A percentile compares a stretch with the other conserved stretches of the same genome.
Evolutionary conservation across 2,113 vertebrate species (phyloP).

Genomic region (Dinomys branickii): DNA sequence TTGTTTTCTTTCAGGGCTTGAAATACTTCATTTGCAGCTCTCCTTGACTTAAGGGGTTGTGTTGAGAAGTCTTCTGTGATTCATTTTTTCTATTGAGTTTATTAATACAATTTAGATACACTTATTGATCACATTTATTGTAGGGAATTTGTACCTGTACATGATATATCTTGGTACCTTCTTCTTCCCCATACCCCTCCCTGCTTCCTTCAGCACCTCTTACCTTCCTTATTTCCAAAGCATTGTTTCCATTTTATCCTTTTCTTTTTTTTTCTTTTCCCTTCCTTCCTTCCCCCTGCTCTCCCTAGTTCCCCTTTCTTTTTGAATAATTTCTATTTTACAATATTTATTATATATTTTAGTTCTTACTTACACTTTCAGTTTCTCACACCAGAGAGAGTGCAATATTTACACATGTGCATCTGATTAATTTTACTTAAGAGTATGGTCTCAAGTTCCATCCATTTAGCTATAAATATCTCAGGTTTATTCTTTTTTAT

Average conservation of each 20-base stretch:
- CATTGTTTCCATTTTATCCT: background rate
- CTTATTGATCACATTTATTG: background rate
- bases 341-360: background rate
- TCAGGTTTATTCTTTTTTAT: background rate
- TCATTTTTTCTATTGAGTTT: too few relatives aligned
- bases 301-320: background rate
- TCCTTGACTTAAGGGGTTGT: too few relatives aligned
- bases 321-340: background rate
- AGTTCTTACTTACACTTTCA: background rate
- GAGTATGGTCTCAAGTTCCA: background rate
- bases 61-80: too few relatives aligned
- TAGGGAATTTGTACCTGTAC: background rate
- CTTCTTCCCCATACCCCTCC: background rate
- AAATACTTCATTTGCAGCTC: too few relatives aligned
- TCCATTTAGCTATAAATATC: background rate
- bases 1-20: too few relatives aligned
- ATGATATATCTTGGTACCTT: background rate
- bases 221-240: background rate
- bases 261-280: background rate
- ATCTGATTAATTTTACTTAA: background rate
- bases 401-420: background rate
- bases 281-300: background rate
- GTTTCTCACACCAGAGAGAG: background rate
- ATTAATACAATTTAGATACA: too few relatives aligned
- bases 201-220: background rate